Evolutionary conservation across 2,113 vertebrate genomes (phyloP).

Genomic region (Macquaria ambigua): DNA sequence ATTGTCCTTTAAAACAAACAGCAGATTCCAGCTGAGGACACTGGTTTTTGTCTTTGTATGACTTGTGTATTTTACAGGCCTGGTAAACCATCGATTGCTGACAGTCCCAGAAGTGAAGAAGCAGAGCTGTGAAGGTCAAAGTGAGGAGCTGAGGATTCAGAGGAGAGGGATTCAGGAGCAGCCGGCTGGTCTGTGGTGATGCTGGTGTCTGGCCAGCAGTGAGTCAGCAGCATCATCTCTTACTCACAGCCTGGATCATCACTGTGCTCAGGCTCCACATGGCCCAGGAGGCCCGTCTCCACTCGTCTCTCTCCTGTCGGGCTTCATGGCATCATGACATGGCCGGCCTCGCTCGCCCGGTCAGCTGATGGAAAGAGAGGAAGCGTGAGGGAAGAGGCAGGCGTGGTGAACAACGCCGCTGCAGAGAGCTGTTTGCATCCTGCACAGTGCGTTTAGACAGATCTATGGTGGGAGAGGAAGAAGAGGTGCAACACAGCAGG

Average conservation of each 20-base stretch:
- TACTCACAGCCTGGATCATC: background rate
- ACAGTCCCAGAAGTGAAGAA: background rate
- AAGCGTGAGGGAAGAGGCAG: background rate
- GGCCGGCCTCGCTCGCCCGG: background rate
- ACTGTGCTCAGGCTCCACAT: background rate
- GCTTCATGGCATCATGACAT: background rate
- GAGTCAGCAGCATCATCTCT: slow-evolving; percentile 32
- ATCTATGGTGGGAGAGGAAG: background rate
- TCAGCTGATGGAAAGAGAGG: slow-evolving; percentile 32
- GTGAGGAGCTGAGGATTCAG: background rate
- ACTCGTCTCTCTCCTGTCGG: background rate
- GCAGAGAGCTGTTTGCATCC: slow-evolving; percentile 40
- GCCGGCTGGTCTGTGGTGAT: background rate
- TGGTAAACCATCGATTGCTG: background rate
- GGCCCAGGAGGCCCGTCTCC: background rate
- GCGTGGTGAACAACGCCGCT: background rate
- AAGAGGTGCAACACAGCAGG: background rate
- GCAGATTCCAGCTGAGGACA: background rate
- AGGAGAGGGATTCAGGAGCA: background rate
- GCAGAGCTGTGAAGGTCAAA: background rate
- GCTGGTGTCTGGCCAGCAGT: background rate
- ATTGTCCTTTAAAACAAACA: background rate
- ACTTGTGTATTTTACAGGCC: background rate
- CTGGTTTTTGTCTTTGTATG: background rate
- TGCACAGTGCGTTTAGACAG: slow-evolving; percentile 30